A percentile compares a stretch with the other conserved stretches of the same genome.
Evolutionary conservation across 2,888 invertebrate species (phyloP).

Genomic region (Phrixothrix hirtus): DNA sequence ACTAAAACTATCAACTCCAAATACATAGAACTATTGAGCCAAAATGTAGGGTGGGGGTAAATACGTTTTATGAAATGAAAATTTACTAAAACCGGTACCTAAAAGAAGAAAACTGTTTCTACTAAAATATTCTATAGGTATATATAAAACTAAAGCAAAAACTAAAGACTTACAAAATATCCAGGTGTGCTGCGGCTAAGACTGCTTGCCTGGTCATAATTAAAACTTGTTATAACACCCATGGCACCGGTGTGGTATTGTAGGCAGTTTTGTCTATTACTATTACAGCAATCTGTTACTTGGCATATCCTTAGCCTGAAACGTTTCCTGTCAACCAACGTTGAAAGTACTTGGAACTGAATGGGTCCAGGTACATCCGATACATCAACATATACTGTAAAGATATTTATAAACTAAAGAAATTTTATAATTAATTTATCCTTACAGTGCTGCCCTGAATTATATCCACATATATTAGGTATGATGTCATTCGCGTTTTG

Average conservation of each 20-base stretch:
- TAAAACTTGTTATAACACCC: constrained; percentile 71
- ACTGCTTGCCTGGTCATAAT: constrained; percentile 65
- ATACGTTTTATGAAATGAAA: not conserved
- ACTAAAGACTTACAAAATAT: constrained; percentile 62
- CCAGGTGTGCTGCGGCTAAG: constrained; percentile 61
- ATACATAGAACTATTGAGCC: too few species aligned
- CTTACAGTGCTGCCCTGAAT: constrained; percentile 76
- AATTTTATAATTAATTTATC: not conserved
- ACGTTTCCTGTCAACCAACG: constrained; percentile 60
- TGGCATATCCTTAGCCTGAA: constrained; percentile 69
- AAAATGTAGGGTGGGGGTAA: too few species aligned
- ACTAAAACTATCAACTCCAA: too few species aligned
- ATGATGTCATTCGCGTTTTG: constrained; percentile 70
- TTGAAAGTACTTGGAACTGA: constrained; percentile 66
- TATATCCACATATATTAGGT: constrained; percentile 74
- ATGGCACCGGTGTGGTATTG: constrained; percentile 66
- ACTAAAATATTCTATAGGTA: not conserved
- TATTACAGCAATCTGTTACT: constrained; percentile 52
- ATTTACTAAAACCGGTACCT: not conserved
- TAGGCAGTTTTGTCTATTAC: constrained; percentile 60
- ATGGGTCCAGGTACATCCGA: constrained; percentile 66
- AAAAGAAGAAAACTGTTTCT: too few species aligned
- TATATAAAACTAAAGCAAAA: too few species aligned
- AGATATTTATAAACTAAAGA: constrained; percentile 5
- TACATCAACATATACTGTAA: constrained; percentile 74